Percentiles rank a stretch among this genome's conserved stretches.
Evolutionary conservation across 2,888 invertebrate species (phyloP).

Genomic region (Synanthedon myopaeformis): DNA sequence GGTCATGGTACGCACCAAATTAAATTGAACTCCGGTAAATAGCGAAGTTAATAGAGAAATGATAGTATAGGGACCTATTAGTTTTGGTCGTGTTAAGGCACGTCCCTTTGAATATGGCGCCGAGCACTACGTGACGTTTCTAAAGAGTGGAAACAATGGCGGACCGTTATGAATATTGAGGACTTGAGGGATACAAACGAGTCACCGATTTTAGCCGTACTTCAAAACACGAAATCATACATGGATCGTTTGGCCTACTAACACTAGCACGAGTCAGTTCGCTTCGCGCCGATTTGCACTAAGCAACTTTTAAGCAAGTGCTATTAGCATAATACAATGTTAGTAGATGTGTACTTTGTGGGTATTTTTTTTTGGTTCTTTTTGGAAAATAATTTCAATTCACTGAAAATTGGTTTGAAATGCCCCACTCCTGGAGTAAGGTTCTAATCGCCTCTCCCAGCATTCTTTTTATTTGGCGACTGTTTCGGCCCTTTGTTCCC

Average conservation of each 20-base stretch:
- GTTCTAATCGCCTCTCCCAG: no score
- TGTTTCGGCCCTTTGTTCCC: no score
- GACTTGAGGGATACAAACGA: conserved; percentile 38
- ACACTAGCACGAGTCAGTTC: conserved; percentile 17
- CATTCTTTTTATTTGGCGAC: no score
- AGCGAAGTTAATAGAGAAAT: conserved; percentile 13
- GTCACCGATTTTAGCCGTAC: conserved; percentile 41
- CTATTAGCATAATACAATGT: no score
- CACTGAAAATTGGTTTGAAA: no score
- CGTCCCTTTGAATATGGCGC: conserved; percentile 61
- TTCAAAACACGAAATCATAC: conserved; percentile 12
- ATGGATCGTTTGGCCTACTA: conserved; percentile 36
- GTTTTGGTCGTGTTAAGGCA: conserved; percentile 42
- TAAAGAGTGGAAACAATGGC: conserved; percentile 56
- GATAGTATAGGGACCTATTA: conserved; percentile 27
- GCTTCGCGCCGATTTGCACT: conserved; percentile 28
- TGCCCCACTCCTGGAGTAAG: no score
- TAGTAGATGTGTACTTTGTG: no score
- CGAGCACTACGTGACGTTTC: conserved; percentile 52
- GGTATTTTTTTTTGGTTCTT: no score
- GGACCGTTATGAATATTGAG: conserved; percentile 63
- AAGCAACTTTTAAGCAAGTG: conserved; percentile 12
- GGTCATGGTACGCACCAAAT: conserved; percentile 48
- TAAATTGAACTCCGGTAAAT: conserved; percentile 27
- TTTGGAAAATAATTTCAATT: no score